Evolutionary conservation across 2,797 vertebrate genomes (phyloP).

Genomic region (Notolabrus celidotus): DNA sequence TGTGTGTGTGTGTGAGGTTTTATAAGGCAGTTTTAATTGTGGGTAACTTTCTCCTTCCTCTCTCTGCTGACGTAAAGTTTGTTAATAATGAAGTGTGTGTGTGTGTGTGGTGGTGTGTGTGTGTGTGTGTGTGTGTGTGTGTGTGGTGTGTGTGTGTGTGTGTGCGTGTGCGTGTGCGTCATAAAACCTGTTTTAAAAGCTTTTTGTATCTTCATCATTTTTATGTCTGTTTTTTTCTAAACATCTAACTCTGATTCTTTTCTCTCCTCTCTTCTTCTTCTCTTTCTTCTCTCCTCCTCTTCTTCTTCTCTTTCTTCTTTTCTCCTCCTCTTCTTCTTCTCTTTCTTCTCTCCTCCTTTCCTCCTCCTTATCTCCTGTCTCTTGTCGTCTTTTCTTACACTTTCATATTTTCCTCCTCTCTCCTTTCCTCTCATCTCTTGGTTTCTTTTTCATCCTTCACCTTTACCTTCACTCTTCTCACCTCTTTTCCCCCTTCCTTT

Average conservation of each 20-base stretch:
- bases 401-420: neutral
- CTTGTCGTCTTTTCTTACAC: accelerated
- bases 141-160: no score
- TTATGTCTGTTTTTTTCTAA: slow-evolving; percentile 7
- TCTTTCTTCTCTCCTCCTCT: no score
- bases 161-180: slow-evolving; percentile 1
- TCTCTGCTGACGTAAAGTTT: slow-evolving; percentile 27
- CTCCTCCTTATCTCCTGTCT: neutral
- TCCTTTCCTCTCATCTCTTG: no score
- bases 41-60: slow-evolving; percentile 13
- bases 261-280: neutral
- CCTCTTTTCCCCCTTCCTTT: neutral
- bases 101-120: no score
- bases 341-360: neutral
- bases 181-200: slow-evolving; percentile 19
- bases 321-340: neutral
- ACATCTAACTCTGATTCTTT: neutral
- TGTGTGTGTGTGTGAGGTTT: slow-evolving; percentile 4
- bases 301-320: neutral
- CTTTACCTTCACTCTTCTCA: no score
- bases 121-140: slow-evolving; percentile 12
- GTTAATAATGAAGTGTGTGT: slow-evolving; percentile 1
- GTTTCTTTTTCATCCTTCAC: no score
- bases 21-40: slow-evolving; percentile 44
- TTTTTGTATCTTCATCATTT: neutral